A percentile compares a stretch with the other conserved stretches of the same genome.
phyloP scores from a whole-genome alignment of 2,113 vertebrate genomes.

The Arvicanthis niloticus region DNA sequence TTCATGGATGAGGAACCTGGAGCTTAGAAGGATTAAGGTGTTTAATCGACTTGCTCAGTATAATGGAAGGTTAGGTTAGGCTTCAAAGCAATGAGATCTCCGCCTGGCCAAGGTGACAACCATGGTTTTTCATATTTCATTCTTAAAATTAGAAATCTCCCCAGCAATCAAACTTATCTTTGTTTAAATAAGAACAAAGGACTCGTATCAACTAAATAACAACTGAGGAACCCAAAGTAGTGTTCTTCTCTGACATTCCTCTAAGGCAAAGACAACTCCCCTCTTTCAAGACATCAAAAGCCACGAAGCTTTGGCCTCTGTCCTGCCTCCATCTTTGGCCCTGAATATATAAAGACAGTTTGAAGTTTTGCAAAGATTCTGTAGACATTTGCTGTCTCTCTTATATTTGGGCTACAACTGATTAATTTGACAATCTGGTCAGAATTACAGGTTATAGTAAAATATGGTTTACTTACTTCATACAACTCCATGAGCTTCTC shows the following conservation, averaged over 20 bases:
- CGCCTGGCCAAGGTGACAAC: neutral
- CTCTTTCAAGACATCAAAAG: slow-evolving; percentile 39
- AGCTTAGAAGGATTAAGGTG: slow-evolving; percentile 28
- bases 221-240: neutral
- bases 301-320: neutral
- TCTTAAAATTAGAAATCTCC: neutral
- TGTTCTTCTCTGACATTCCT: neutral
- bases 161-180: neutral
- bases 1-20: slow-evolving; percentile 41
- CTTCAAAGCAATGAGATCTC: slow-evolving; percentile 17
- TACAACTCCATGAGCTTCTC: neutral
- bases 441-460: slow-evolving; percentile 13
- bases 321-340: neutral
- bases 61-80: neutral
- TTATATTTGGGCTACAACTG: neutral
- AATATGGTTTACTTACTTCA: slow-evolving; percentile 34
- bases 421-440: slow-evolving; percentile 65
- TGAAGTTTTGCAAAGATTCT: slow-evolving; percentile 63
- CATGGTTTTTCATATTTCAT: neutral
- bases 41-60: neutral
- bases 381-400: neutral
- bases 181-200: slow-evolving; percentile 7
- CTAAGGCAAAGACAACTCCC: neutral
- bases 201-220: slow-evolving; percentile 24
- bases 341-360: slow-evolving; percentile 72